Conservation (phyloP, 2,797 vertebrate species). For the Discoglossus pictus region DNA sequence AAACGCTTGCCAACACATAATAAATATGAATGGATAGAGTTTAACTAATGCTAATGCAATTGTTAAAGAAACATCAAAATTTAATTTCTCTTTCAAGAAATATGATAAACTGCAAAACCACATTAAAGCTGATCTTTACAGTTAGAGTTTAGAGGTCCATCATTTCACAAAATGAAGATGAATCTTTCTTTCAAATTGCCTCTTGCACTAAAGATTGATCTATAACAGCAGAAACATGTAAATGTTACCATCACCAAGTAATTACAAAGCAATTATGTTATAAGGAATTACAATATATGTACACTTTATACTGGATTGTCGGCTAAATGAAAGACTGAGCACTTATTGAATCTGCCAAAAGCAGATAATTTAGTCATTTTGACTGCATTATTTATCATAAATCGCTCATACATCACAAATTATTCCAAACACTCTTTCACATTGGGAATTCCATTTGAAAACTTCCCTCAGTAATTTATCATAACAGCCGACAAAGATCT, state of each 20-base stretch:
- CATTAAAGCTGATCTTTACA: not conserved
- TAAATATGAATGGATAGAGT: not conserved
- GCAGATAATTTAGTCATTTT: slow-evolving; percentile 48
- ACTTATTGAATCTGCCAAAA: slow-evolving; percentile 48
- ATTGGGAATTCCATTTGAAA: slow-evolving; percentile 50
- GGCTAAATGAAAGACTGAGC: slow-evolving; percentile 48
- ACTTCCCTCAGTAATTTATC: slow-evolving; percentile 38
- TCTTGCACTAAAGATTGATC: slow-evolving; percentile 45
- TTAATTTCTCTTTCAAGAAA: slow-evolving; percentile 1
- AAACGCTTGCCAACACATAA: too few relatives aligned
- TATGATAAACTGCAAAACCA: slow-evolving; percentile 5
- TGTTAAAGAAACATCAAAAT: slow-evolving; percentile 11
- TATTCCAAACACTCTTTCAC: slow-evolving; percentile 42
- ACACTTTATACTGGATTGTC: slow-evolving; percentile 37
- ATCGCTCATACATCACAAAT: slow-evolving; percentile 50
- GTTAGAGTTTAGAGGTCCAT: slow-evolving; percentile 31
- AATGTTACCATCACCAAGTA: slow-evolving; percentile 44
- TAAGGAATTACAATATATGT: slow-evolving; percentile 48
- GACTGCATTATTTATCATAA: slow-evolving; percentile 51
- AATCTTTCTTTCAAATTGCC: slow-evolving; percentile 29
- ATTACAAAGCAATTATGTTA: slow-evolving; percentile 51
- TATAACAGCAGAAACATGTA: slow-evolving; percentile 35
- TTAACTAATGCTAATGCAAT: slow-evolving; percentile 2
- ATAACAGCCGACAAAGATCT: slow-evolving; percentile 16
- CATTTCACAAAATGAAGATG: slow-evolving; percentile 41